Evolutionary conservation across 2,797 vertebrate genomes (phyloP), one percentile per base, ranked within the genome.

Genomic region (Macrochelys suwanniensis): DNA sequence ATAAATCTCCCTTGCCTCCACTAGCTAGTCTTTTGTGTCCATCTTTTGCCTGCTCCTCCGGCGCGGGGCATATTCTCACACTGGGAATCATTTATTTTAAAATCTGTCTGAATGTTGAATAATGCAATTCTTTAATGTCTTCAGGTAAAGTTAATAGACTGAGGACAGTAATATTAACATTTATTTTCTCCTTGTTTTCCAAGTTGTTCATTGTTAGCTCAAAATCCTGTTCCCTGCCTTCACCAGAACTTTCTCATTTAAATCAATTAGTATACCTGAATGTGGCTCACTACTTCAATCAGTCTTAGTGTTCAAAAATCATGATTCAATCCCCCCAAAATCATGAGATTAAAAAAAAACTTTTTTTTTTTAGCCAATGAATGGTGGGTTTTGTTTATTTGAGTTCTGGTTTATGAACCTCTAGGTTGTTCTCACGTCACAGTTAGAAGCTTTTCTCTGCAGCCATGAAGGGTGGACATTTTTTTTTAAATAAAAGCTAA

Each of bases 171-270:
- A 25, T 81, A 15, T 51, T 82, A 82, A 0, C 53, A 47, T 87
- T 59, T 3, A 47, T 51, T 76, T 10, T 61, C 61, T 59, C 50
- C 80, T 21, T 13, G 21, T 82, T 61, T 61, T 61, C 28, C 78
- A 42, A n/a, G 3, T 49, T 5, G 65, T 23, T 0, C 26, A 6
- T 26, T 83, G 0, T 2, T 84, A 81, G 15, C 12, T 76, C 23
- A 76, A 26, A 76, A 76, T 45, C 45, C 47, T 9, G 23, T 50
- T 88, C 1, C 0, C 81, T 83, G 6, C 9, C 16, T 71, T 47
- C 5, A 42, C 37, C 11, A 76, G 45, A 76, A 47, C 23, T 76
- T 47, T 45, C 37, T 74, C 11, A 26, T 76, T 42, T 76, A 47
- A 76, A 47, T 47, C 25, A 76, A 23, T 76, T 28, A 47, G 42